phyloP scores from a whole-genome alignment of 2,113 vertebrate species.

The Gracilinanus agilis region DNA sequence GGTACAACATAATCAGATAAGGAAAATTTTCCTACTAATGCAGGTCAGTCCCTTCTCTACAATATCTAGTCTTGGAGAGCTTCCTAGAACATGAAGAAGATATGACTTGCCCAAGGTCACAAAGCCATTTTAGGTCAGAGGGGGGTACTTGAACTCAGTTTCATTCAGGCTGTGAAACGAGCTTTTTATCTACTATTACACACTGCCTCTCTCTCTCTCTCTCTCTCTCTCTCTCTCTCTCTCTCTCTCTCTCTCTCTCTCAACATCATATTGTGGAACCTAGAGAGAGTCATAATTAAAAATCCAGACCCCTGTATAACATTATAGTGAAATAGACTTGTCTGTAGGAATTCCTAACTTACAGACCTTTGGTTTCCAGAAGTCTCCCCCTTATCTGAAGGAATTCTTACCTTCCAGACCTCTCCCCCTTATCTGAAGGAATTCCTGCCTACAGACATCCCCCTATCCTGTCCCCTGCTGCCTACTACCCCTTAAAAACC shows the following conservation, averaged over 20 bases:
- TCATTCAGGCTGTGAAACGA: background rate
- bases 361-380: too few species aligned
- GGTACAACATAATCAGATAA: background rate
- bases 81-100: background rate
- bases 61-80: background rate
- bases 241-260: background rate
- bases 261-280: background rate
- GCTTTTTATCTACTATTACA: background rate
- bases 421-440: too few species aligned
- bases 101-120: background rate
- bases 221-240: background rate
- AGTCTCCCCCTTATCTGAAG: too few species aligned
- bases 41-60: background rate
- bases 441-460: too few species aligned
- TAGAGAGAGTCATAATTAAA: too few species aligned
- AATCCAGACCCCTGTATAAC: too few species aligned
- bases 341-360: too few species aligned
- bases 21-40: background rate
- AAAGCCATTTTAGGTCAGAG: background rate
- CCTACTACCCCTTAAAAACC: too few species aligned
- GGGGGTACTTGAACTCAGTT: background rate
- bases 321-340: too few species aligned
- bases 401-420: too few species aligned
- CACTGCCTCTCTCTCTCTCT: too few species aligned
- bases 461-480: too few species aligned